Conservation (phyloP, 2,113 vertebrate species). For the Oostethus manadensis region DNA sequence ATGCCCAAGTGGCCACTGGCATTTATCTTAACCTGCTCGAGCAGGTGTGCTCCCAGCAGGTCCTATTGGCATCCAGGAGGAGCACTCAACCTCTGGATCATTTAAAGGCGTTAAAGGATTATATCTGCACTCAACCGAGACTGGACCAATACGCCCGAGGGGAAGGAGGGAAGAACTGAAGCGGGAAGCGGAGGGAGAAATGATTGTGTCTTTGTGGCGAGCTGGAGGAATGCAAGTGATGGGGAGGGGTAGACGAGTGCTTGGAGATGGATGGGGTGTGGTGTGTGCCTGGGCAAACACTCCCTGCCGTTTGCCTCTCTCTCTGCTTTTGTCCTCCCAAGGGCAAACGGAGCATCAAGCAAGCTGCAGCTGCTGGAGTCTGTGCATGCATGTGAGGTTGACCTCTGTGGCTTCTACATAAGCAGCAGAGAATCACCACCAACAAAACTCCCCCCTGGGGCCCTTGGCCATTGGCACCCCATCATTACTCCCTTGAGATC, state of each 20-base stretch:
- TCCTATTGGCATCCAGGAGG: constrained; percentile 46
- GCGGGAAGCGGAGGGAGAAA: constrained; percentile 28
- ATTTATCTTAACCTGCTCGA: constrained; percentile 67
- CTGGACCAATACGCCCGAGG: constrained; percentile 52
- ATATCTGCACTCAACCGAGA: constrained; percentile 60
- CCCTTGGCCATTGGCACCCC: constrained; percentile 54
- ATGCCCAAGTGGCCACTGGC: constrained; percentile 59
- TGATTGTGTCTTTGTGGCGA: constrained; percentile 37
- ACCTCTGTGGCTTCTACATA: constrained; percentile 56
- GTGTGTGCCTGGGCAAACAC: constrained; percentile 54
- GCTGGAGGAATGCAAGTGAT: not conserved
- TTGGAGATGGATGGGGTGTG: constrained; percentile 51
- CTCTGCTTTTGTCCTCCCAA: constrained; percentile 57
- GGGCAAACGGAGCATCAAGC: constrained; percentile 54
- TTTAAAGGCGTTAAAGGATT: constrained; percentile 64
- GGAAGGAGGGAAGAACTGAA: constrained; percentile 21
- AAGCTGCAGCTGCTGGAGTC: constrained; percentile 48
- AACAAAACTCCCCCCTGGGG: constrained; percentile 59
- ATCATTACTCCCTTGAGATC: constrained; percentile 61
- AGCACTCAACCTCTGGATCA: constrained; percentile 64
- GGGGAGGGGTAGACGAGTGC: constrained; percentile 3
- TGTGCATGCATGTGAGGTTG: constrained; percentile 28
- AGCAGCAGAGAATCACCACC: constrained; percentile 60
- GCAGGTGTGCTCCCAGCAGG: constrained; percentile 57
- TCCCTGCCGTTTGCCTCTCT: constrained; percentile 57